These are phyloP conservation scores for Chrysina gloriosa DNA, from an alignment of 2,888 invertebrate genomes.

Conservation along the genomic window DNA sequence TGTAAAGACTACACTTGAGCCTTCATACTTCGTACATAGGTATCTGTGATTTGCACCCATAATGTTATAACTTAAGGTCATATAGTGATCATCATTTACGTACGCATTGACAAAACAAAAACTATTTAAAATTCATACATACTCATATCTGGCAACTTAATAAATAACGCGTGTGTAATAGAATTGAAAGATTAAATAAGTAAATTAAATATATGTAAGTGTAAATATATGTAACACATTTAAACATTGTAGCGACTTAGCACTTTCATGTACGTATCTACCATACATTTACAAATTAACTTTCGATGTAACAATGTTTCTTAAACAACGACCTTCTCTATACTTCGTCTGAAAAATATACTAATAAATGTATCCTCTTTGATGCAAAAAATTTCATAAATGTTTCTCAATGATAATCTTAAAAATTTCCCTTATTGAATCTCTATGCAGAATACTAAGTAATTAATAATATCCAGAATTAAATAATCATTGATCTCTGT, in stretches of 20 bases:
- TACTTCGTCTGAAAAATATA: not conserved
- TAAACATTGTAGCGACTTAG: slow-evolving; percentile 7
- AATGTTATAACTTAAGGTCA: no score
- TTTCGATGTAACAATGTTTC: slow-evolving; percentile 21
- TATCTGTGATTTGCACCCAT: no score
- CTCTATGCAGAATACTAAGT: not conserved
- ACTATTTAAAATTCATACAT: no score
- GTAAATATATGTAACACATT: not conserved
- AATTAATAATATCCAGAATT: slow-evolving; percentile 11
- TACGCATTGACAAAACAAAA: no score
- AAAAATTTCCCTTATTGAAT: slow-evolving; percentile 1
- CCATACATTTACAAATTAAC: not conserved
- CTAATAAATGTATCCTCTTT: slow-evolving; percentile 21
- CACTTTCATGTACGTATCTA: slow-evolving; percentile 3
- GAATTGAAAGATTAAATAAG: slow-evolving; percentile 7
- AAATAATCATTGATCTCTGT: slow-evolving; percentile 9
- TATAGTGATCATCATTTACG: no score
- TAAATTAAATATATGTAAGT: slow-evolving; percentile 16
- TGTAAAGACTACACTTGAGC: no score
- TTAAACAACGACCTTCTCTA: slow-evolving; percentile 20
- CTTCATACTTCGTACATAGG: no score
- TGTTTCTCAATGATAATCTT: not conserved
- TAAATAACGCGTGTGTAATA: not conserved
- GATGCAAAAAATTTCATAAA: not conserved
- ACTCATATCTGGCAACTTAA: slow-evolving; percentile 10